Evolutionary conservation across 1,140 invertebrate species (phyloP).

Genomic region (Zeugodacus cucurbitae): DNA sequence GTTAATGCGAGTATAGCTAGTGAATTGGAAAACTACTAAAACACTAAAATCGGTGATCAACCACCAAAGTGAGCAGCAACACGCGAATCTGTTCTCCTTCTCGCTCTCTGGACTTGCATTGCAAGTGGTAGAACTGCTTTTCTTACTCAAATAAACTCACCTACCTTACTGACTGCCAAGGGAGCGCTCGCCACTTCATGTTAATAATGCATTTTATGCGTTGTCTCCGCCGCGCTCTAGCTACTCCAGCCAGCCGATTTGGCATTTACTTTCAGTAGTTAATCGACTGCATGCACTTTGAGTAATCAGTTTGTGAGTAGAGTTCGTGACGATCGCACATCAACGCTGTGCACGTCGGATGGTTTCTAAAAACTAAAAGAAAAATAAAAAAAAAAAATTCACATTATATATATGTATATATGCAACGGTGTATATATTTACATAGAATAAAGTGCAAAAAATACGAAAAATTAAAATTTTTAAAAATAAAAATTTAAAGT

Average conservation of each 20-base stretch:
- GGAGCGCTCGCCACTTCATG: background rate
- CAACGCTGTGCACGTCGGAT: background rate
- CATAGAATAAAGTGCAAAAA: constrained; percentile 11
- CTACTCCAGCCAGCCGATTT: background rate
- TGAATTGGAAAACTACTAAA: background rate
- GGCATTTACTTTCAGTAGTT: constrained; percentile 50
- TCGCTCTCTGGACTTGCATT: background rate
- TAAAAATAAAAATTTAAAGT: background rate
- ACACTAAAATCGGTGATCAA: background rate
- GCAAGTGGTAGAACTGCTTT: background rate
- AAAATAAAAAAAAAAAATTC: background rate
- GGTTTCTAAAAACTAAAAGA: background rate
- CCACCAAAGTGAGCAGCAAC: background rate
- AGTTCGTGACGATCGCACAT: constrained; percentile 56
- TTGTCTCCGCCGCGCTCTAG: constrained; percentile 1
- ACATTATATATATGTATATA: background rate
- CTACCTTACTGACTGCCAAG: background rate
- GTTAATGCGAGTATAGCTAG: background rate
- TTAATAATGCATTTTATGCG: background rate
- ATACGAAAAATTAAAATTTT: background rate
- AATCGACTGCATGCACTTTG: constrained; percentile 41
- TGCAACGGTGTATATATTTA: background rate
- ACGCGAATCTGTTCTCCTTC: background rate
- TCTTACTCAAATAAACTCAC: background rate
- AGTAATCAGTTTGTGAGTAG: constrained; percentile 62